phyloP scores from a whole-genome alignment of 1,140 invertebrate genomes.

The Melanaphis sacchari region DNA sequence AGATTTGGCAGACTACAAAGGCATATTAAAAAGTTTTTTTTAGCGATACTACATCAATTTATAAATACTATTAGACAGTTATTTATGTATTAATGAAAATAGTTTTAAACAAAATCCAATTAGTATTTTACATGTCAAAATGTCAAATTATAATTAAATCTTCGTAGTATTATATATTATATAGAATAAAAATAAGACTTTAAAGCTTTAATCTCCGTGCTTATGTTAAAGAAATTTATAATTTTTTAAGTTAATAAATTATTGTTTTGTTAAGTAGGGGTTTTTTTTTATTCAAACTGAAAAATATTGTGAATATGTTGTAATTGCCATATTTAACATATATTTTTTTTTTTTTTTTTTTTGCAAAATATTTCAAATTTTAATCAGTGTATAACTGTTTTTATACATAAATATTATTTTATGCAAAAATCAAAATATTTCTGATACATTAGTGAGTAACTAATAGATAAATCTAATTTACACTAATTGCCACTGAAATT shows the following conservation, averaged over 20 bases:
- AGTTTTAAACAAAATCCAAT: background rate
- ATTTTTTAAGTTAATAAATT: background rate
- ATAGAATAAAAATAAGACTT: background rate
- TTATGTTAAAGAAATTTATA: background rate
- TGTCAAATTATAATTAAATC: background rate
- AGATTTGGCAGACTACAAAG: background rate
- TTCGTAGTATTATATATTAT: background rate
- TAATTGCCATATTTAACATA: background rate
- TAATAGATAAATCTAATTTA: background rate
- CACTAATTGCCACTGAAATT: background rate
- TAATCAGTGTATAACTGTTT: no score
- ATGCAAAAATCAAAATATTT: background rate
- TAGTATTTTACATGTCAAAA: background rate
- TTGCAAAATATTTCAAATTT: no score
- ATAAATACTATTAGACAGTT: background rate
- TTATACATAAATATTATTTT: background rate
- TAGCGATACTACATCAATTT: background rate
- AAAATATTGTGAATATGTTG: background rate
- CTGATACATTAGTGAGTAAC: no score
- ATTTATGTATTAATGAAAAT: background rate
- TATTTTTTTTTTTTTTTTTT: no score
- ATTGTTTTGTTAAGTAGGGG: background rate
- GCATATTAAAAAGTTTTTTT: background rate
- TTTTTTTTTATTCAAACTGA: background rate
- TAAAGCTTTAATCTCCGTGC: background rate